Evolutionary conservation across 2,888 invertebrate genomes (phyloP).

Genomic region (Timandra comae): DNA sequence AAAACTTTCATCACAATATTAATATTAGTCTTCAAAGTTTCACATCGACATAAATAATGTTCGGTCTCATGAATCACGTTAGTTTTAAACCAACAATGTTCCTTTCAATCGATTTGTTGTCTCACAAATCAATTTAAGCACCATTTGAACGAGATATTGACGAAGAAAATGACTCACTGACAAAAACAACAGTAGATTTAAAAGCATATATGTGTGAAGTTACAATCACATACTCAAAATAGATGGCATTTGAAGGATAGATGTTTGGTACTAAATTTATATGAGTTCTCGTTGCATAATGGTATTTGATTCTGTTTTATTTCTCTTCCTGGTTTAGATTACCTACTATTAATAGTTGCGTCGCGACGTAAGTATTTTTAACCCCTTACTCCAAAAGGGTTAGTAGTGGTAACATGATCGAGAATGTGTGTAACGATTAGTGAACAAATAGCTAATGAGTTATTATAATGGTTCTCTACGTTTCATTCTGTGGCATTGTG

Average conservation of each 20-base stretch:
- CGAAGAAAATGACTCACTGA: conserved; percentile 37
- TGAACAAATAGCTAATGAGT: no score
- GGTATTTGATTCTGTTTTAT: no score
- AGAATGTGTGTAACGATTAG: no score
- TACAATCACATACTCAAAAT: conserved; percentile 17
- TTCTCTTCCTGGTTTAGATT: no score
- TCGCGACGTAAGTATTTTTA: no score
- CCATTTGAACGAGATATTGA: conserved; percentile 23
- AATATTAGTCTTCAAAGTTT: background rate
- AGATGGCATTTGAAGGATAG: conserved; percentile 17
- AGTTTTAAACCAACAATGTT: background rate
- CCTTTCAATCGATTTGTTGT: background rate
- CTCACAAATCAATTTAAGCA: conserved; percentile 5
- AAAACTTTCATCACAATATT: no score
- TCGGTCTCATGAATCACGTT: background rate
- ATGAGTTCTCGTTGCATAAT: no score
- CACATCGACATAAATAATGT: background rate
- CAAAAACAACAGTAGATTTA: conserved; percentile 22
- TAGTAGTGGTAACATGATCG: no score
- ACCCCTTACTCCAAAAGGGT: no score
- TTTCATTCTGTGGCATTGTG: no score
- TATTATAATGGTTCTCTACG: no score
- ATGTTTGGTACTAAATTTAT: conserved; percentile 5
- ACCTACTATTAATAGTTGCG: no score
- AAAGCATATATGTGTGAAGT: conserved; percentile 17